These are phyloP conservation scores for Harpagus bidentatus DNA, from an alignment of 2,113 vertebrate species.

Conservation along the genomic window DNA sequence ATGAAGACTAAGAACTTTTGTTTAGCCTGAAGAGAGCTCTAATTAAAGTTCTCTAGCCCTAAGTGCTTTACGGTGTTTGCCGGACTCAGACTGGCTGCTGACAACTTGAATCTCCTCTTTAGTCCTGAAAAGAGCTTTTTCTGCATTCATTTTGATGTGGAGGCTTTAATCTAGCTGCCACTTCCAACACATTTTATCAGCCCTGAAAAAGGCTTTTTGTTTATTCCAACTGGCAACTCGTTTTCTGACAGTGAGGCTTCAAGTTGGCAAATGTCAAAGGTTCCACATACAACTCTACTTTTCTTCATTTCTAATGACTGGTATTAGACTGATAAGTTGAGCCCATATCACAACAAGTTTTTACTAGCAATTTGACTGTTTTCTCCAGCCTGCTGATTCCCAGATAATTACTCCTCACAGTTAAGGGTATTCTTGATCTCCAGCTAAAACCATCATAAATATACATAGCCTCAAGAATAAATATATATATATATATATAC, in stretches of 20 bases:
- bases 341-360: not conserved
- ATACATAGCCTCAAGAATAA: not conserved
- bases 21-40: slow-evolving; percentile 44
- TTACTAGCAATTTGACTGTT: not conserved
- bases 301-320: not conserved
- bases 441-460: not conserved
- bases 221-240: slow-evolving; percentile 33
- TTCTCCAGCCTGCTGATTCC: not conserved
- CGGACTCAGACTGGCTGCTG: slow-evolving; percentile 56
- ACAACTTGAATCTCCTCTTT: slow-evolving; percentile 58
- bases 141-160: slow-evolving; percentile 54
- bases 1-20: slow-evolving; percentile 29
- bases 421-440: not conserved
- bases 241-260: not conserved
- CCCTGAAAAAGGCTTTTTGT: slow-evolving; percentile 28
- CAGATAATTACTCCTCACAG: not conserved
- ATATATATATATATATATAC: not conserved
- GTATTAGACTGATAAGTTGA: not conserved
- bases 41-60: slow-evolving; percentile 58
- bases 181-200: slow-evolving; percentile 42
- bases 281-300: not conserved
- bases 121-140: slow-evolving; percentile 36
- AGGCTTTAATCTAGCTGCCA: slow-evolving; percentile 60
- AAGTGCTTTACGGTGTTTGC: slow-evolving; percentile 35
- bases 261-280: slow-evolving; percentile 10